Percentiles rank a stretch among this genome's conserved stretches.
Conservation (phyloP, 2,113 vertebrate genomes). For the Silurus asotus region DNA sequence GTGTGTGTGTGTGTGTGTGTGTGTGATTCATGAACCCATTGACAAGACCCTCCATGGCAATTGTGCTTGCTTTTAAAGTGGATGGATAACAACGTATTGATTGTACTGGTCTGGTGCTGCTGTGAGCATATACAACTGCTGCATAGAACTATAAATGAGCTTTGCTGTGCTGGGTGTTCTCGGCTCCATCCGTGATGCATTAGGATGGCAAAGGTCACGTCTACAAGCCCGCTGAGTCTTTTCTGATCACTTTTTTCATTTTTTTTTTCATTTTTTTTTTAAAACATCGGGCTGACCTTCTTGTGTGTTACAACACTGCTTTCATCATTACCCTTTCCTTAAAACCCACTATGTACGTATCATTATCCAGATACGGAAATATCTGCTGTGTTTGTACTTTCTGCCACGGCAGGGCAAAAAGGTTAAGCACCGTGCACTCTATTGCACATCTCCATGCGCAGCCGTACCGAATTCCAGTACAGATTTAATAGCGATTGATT, state of each 20-base stretch:
- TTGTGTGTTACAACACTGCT: conserved; percentile 24
- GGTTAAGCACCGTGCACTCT: conserved; percentile 30
- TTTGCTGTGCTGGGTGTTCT: conserved; percentile 44
- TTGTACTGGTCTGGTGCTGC: conserved; percentile 41
- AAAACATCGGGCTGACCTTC: conserved; percentile 39
- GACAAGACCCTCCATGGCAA: conserved; percentile 29
- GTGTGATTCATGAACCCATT: conserved; percentile 45
- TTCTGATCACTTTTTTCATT: conserved; percentile 31
- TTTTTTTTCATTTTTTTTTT: conserved; percentile 34
- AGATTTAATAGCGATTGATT: conserved; percentile 37
- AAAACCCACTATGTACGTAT: neutral
- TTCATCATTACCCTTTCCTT: conserved; percentile 40
- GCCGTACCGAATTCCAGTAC: neutral
- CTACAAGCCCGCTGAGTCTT: conserved; percentile 29
- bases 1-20: conserved; percentile 1
- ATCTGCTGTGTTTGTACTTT: conserved; percentile 28
- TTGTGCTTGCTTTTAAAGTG: conserved; percentile 47
- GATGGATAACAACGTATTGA: conserved; percentile 55
- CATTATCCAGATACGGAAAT: conserved; percentile 9
- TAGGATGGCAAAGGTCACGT: conserved; percentile 49
- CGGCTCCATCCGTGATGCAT: conserved; percentile 47
- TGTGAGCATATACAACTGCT: conserved; percentile 37
- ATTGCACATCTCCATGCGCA: neutral
- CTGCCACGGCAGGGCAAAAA: conserved; percentile 18
- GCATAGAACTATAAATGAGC: conserved; percentile 53